These are phyloP conservation scores for Apoderus coryli DNA, from an alignment of 2,888 invertebrate species.

Conservation along the genomic window DNA sequence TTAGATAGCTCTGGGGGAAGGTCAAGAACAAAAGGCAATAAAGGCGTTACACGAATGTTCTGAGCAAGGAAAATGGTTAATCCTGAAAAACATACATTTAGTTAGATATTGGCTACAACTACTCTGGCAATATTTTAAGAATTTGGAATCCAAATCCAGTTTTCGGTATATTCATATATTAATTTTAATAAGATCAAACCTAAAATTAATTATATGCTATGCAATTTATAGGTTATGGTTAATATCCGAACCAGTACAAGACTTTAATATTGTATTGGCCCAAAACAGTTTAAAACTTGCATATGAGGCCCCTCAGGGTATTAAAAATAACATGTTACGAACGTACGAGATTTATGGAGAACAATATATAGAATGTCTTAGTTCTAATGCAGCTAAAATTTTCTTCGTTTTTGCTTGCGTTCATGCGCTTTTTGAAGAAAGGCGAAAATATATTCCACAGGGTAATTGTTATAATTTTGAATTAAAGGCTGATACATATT, in stretches of 20 bases:
- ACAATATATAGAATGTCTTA: conserved; percentile 26
- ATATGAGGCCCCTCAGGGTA: conserved; percentile 73
- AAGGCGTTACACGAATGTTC: conserved; percentile 43
- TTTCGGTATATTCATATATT: conserved; percentile 32
- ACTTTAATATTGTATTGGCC: conserved; percentile 59
- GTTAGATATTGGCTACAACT: conserved; percentile 53
- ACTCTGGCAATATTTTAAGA: conserved; percentile 51
- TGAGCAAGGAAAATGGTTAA: conserved; percentile 56
- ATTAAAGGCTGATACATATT: neutral
- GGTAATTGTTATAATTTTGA: conserved; percentile 27
- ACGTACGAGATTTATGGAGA: conserved; percentile 53
- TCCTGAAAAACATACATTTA: conserved; percentile 68
- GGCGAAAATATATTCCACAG: conserved; percentile 84
- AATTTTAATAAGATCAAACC: neutral
- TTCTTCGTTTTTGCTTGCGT: conserved; percentile 72
- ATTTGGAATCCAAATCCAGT: conserved; percentile 33
- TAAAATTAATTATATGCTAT: neutral
- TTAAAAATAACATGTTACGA: conserved; percentile 64
- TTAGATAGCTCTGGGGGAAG: conserved; percentile 68
- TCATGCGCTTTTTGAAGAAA: conserved; percentile 82
- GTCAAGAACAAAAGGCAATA: conserved; percentile 52
- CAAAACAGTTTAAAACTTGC: conserved; percentile 68
- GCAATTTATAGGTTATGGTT: conserved; percentile 53
- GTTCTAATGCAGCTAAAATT: conserved; percentile 30
- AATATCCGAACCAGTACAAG: conserved; percentile 66